Evolutionary conservation across 2,888 invertebrate species (phyloP).

Genomic region (Eudasyphora cyanicolor): DNA sequence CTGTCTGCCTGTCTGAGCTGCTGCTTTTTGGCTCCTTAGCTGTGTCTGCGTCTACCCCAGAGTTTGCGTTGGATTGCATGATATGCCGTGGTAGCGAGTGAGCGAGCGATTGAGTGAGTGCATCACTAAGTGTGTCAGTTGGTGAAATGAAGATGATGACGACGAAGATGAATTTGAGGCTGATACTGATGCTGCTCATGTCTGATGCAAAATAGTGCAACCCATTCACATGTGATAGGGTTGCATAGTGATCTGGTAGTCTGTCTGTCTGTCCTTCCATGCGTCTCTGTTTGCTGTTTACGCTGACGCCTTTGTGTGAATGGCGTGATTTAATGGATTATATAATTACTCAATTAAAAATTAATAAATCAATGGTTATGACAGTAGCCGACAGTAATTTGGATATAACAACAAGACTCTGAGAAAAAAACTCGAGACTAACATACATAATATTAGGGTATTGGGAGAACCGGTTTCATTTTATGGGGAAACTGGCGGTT

Average conservation of each 20-base stretch:
- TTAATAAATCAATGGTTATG: slow-evolving; percentile 28
- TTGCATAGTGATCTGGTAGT: too few species aligned
- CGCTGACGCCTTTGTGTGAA: neutral
- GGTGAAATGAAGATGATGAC: slow-evolving; percentile 20
- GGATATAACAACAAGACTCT: neutral
- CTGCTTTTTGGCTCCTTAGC: neutral
- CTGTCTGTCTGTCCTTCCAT: neutral
- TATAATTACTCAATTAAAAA: slow-evolving; percentile 36
- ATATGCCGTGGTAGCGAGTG: too few species aligned
- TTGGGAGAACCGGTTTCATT: too few species aligned
- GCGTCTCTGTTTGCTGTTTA: neutral
- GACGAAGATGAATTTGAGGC: neutral
- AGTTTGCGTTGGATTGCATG: neutral
- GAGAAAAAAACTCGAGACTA: too few species aligned
- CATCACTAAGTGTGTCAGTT: slow-evolving; percentile 28
- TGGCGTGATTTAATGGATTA: slow-evolving; percentile 13
- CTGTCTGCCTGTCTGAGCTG: neutral
- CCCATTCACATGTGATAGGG: neutral
- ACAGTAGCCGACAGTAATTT: slow-evolving; percentile 19
- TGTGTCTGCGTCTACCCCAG: neutral
- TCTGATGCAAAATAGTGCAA: slow-evolving; percentile 1
- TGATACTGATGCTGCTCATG: neutral
- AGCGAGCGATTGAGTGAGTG: too few species aligned
- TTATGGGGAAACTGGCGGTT: too few species aligned
- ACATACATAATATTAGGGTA: too few species aligned